Evolutionary conservation across 2,888 invertebrate species (phyloP).

Genomic region (Eilema sororculum): DNA sequence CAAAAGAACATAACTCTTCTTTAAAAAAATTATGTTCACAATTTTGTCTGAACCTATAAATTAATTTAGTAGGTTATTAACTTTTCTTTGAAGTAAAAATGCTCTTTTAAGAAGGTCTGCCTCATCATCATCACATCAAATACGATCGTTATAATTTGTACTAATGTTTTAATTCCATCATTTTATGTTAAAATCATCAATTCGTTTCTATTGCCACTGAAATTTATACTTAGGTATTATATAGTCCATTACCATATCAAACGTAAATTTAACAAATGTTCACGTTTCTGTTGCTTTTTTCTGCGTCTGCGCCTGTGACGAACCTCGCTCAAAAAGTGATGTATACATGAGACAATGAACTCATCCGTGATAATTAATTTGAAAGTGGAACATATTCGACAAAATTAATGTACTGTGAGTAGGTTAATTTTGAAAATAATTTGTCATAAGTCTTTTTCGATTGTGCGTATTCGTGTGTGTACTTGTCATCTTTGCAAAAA

Average conservation of each 20-base stretch:
- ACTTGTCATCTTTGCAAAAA: too few relatives aligned
- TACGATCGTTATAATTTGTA: background rate
- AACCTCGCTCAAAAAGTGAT: conserved; percentile 21
- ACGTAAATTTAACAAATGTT: conserved; percentile 15
- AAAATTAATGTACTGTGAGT: conserved; percentile 34
- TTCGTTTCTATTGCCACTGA: background rate
- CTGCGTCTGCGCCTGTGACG: conserved; percentile 21
- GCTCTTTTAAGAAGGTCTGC: too few relatives aligned
- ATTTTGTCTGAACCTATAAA: background rate
- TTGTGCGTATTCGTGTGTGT: background rate
- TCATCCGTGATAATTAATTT: conserved; percentile 43
- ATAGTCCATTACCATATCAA: background rate
- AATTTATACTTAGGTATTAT: background rate
- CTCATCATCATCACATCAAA: too few relatives aligned
- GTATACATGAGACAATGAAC: conserved; percentile 39
- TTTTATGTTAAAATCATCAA: background rate
- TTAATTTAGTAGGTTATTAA: too few relatives aligned
- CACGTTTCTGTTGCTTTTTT: conserved; percentile 27
- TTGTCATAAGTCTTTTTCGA: background rate
- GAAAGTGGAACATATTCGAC: conserved; percentile 30
- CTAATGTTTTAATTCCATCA: background rate
- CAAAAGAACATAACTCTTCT: background rate
- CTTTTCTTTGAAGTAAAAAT: background rate
- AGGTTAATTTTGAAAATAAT: conserved; percentile 10
- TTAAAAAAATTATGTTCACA: background rate